A percentile compares a stretch with the other conserved stretches of the same genome.
Evolutionary conservation across 2,797 vertebrate genomes (phyloP).

Genomic region (Poeciliopsis presidionis): DNA sequence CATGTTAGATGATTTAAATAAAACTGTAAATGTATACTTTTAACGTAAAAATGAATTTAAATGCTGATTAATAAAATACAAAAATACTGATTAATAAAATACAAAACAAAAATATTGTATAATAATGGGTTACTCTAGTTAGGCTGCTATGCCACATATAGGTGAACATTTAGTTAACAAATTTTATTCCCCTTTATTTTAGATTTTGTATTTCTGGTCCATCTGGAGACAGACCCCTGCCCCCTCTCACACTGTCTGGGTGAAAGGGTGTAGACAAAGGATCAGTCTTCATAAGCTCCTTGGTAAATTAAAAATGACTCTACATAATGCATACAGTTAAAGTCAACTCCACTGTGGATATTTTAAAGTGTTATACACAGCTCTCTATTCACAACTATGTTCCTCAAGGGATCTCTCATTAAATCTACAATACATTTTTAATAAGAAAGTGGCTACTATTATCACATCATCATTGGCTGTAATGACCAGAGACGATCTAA

Average conservation of each 20-base stretch:
- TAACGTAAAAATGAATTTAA: background rate
- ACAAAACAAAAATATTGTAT: background rate
- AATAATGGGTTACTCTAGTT: background rate
- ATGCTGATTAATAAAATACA: background rate
- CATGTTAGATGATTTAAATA: background rate
- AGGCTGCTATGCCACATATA: background rate
- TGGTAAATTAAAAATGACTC: background rate
- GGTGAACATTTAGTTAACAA: background rate
- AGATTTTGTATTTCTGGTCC: background rate
- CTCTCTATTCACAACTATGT: background rate
- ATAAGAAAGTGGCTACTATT: background rate
- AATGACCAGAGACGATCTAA: constrained; percentile 6
- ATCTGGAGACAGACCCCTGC: too few relatives aligned
- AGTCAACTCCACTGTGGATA: background rate
- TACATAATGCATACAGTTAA: background rate
- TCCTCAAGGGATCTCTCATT: background rate
- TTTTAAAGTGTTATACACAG: background rate
- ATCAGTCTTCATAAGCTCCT: background rate
- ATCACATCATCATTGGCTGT: background rate
- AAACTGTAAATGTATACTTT: background rate
- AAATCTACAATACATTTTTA: background rate
- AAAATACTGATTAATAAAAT: background rate
- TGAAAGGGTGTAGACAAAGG: background rate
- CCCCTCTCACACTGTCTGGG: background rate
- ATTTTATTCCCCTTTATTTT: background rate